Evolutionary conservation across 2,797 vertebrate genomes (phyloP).

Genomic region (Poeciliopsis infans): DNA sequence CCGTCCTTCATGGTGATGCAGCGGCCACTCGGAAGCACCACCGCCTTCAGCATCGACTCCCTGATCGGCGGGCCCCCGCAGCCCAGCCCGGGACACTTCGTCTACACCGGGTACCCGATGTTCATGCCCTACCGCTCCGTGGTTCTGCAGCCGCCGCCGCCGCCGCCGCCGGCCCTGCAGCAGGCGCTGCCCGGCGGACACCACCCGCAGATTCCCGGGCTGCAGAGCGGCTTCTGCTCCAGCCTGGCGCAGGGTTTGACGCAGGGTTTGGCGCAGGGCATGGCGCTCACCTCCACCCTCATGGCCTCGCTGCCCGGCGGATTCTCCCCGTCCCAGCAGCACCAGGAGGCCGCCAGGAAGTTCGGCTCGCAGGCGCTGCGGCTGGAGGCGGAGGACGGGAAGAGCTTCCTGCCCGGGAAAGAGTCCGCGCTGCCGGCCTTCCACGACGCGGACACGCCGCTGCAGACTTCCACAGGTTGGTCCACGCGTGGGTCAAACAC

Average conservation of each 20-base stretch:
- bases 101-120: conserved; percentile 96
- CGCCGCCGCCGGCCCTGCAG: conserved; percentile 85
- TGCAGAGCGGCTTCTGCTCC: conserved; percentile 92
- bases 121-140: conserved; percentile 97
- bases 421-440: conserved; percentile 84
- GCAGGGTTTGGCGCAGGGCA: conserved; percentile 90
- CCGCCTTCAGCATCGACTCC: conserved; percentile 97
- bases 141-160: conserved; percentile 91
- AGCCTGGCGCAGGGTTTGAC: conserved; percentile 91
- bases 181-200: conserved; percentile 79
- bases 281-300: conserved; percentile 93
- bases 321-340: conserved; percentile 84
- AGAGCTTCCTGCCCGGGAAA: conserved; percentile 83
- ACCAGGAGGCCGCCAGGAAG: conserved; percentile 90
- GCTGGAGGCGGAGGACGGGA: conserved; percentile 86
- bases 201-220: conserved; percentile 87
- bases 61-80: conserved; percentile 92
- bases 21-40: conserved; percentile 94
- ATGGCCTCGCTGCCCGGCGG: conserved; percentile 92
- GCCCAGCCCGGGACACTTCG: conserved; percentile 91
- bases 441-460: conserved; percentile 83
- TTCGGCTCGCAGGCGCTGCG: conserved; percentile 85
- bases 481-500: no score
- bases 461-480: conserved; percentile 87
- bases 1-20: conserved; percentile 96